A percentile compares a stretch with the other conserved stretches of the same genome.
phyloP scores from a whole-genome alignment of 37 sponge, comb jelly and placozoan species.

The Dysidea cf. avara region DNA sequence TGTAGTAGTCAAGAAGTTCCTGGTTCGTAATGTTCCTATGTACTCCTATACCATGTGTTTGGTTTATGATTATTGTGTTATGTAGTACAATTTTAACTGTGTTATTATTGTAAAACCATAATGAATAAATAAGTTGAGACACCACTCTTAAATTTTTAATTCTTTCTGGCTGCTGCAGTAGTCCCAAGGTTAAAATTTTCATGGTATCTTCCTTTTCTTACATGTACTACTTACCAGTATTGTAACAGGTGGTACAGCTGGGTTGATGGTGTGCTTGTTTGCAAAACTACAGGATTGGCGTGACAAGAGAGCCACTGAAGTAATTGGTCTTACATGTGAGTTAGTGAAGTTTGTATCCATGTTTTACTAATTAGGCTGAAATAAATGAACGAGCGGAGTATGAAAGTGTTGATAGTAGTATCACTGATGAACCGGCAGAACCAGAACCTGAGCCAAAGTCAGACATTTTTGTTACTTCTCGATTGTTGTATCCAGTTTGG shows the following conservation, averaged over 20 bases:
- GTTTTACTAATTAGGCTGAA: neutral
- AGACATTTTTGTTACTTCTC: neutral
- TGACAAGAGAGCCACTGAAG: conserved; percentile 4
- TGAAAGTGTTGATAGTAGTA: neutral
- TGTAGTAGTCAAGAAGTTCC: neutral
- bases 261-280: conserved; percentile 41
- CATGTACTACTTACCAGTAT: too few species aligned
- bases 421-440: neutral
- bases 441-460: neutral
- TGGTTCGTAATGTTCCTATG: neutral
- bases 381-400: neutral
- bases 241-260: conserved; percentile 41
- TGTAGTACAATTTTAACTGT: too few species aligned
- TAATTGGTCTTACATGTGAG: neutral
- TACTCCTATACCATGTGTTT: too few species aligned
- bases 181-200: too few species aligned
- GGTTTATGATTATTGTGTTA: too few species aligned
- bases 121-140: too few species aligned
- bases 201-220: too few species aligned
- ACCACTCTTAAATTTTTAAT: too few species aligned
- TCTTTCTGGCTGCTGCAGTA: too few species aligned
- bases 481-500: neutral
- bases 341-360: too few species aligned
- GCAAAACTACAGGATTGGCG: conserved; percentile 36
- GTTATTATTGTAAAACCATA: too few species aligned